Base-by-base conservation (phyloP, 1,140 invertebrate species). In the Bradynema listronoti region DNA sequence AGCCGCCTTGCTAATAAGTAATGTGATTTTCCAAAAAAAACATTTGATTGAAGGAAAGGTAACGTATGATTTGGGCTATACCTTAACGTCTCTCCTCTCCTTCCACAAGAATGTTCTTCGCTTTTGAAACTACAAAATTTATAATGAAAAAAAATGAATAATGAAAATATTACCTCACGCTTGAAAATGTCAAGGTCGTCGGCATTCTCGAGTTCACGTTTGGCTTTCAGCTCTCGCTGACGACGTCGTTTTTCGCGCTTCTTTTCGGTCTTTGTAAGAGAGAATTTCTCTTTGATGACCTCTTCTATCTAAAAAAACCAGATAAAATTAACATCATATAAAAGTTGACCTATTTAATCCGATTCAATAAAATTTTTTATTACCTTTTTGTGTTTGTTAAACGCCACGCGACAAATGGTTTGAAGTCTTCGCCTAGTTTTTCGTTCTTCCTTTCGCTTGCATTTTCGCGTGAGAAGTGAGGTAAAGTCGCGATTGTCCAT, bases 241-340 rank as follows among this genome's bases (percentile, higher is more conserved):
- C 29, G 14, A 61, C 61, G 58, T 6, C 54, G 55, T 36, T 58
- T 58, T 45, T 57, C 16, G 14, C 58, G 22, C 34, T 53, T 53
- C 51, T 32, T 58, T 43, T 58, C 41, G 2, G 2, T 14, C 56
- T 27, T 61, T 25, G 19, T 33, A 61, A 16, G 6, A 9, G 19
- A 27, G 6, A 32, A 25, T n/a, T 61, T 16, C 29, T 2, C 24
- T n/a, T 25, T 2, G n/a, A 58, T 19, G 14, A 25, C 19, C 4
- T 49, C 27, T 42, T n/a, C 27, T n/a, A 61, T 19, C 56, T 61
- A 22, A 58, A 63, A n/a, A n/a, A n/a, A n/a, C n/a, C n/a, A n/a
- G 25, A 56, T 52, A 32, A 3, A 16, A 6, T n/a, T 16, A 6
- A 6, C 43, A n/a, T 14, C 9, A 52, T 53, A 55, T 46, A 16